Percentiles rank a stretch among this genome's conserved stretches.
Conservation (phyloP, 2,113 vertebrate genomes). For the Taurulus bubalis region DNA sequence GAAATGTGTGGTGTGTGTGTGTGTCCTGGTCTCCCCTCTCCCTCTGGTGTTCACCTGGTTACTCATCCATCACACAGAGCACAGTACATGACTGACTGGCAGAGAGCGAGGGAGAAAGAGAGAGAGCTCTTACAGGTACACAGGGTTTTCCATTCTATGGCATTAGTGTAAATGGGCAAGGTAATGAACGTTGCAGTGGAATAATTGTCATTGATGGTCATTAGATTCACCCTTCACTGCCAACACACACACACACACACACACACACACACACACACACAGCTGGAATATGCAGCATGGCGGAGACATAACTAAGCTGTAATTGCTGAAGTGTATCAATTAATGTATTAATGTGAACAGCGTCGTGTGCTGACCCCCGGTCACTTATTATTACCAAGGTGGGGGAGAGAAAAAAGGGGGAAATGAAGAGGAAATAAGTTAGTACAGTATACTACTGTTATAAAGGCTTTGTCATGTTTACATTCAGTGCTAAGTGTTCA, state of each 20-base stretch:
- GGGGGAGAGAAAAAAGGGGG: neutral
- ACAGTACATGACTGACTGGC: conserved; percentile 80
- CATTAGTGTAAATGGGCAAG: conserved; percentile 70
- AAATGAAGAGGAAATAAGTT: neutral
- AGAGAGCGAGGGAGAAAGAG: conserved; percentile 29
- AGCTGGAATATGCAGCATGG: conserved; percentile 75
- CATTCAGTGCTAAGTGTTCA: neutral
- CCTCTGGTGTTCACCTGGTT: conserved; percentile 82
- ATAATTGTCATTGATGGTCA: conserved; percentile 82
- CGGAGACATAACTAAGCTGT: conserved; percentile 79
- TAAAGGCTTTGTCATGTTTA: neutral
- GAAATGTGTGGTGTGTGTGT: conserved; percentile 57
- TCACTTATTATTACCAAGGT: conserved; percentile 48
- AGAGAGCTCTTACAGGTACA: conserved; percentile 53
- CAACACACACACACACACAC: conserved; percentile 23
- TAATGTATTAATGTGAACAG: conserved; percentile 81
- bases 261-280: conserved; percentile 16
- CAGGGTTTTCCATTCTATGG: conserved; percentile 65
- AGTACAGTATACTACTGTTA: neutral
- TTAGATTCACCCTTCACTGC: conserved; percentile 74
- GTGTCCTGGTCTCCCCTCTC: conserved; percentile 76
- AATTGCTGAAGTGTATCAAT: conserved; percentile 81
- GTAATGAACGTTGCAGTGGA: conserved; percentile 71
- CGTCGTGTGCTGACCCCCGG: conserved; percentile 73
- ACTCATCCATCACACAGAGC: conserved; percentile 82